Evolutionary conservation across 1,140 invertebrate genomes (phyloP).

Genomic region (Potamilus streckersoni): DNA sequence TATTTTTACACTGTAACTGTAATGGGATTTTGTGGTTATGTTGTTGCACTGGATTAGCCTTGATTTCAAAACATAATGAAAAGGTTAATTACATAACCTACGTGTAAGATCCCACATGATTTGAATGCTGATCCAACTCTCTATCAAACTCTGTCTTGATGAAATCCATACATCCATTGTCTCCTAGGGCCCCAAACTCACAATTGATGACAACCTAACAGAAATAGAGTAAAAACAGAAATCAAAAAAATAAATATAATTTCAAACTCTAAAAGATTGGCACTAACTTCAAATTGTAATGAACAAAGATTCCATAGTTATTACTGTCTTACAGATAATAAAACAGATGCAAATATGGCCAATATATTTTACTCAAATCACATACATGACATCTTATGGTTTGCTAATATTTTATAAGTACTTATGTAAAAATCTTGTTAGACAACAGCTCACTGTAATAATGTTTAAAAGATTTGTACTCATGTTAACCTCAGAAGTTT

Average conservation of each 20-base stretch:
- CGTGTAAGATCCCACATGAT: conserved; percentile 62
- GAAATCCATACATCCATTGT: conserved; percentile 87
- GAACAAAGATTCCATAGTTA: no score
- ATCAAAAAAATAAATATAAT: not conserved
- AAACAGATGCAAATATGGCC: no score
- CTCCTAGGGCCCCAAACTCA: conserved; percentile 97
- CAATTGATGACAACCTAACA: conserved; percentile 89
- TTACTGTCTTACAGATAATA: no score
- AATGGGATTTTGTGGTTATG: not conserved
- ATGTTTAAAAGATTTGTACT: no score
- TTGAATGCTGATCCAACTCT: conserved; percentile 80
- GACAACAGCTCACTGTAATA: no score
- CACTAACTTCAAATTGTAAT: no score
- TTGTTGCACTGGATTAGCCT: not conserved
- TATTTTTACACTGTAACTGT: not conserved
- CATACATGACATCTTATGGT: no score
- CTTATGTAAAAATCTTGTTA: no score
- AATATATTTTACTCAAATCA: no score
- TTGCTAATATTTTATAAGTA: no score
- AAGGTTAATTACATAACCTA: conserved; percentile 33
- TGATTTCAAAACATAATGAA: not conserved
- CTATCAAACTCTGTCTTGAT: conserved; percentile 89
- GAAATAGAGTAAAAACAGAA: not conserved
- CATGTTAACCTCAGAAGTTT: no score
- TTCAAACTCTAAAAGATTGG: no score